These are phyloP conservation scores for Gastracanthus pulcherrimus DNA, from an alignment of 2,888 invertebrate genomes.

Conservation along the genomic window DNA sequence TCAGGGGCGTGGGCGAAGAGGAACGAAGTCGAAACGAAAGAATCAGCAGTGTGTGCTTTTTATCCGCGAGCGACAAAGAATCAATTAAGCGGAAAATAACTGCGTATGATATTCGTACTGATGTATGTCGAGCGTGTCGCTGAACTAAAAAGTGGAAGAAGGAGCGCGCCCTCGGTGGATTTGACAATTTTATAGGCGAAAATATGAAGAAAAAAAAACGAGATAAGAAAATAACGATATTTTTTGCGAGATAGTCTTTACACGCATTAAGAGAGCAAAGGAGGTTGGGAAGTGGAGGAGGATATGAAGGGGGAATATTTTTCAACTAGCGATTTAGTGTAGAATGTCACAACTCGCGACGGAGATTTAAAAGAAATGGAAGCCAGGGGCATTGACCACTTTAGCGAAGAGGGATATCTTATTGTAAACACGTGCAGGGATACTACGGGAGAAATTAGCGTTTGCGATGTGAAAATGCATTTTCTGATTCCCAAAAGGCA, in stretches of 20 bases:
- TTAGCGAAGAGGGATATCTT: constrained; percentile 53
- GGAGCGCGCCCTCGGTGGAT: constrained; percentile 59
- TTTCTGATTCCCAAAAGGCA: constrained; percentile 44
- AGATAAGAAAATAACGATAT: constrained; percentile 64
- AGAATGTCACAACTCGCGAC: constrained; percentile 50
- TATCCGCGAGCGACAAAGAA: constrained; percentile 20
- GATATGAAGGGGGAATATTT: constrained; percentile 66
- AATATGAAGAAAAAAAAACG: constrained; percentile 52
- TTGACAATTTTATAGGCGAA: constrained; percentile 71
- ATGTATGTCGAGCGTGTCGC: constrained; percentile 42
- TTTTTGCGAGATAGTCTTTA: constrained; percentile 74
- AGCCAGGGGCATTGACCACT: constrained; percentile 60
- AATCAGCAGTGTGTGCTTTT: constrained; percentile 9
- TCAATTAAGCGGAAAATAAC: constrained; percentile 19
- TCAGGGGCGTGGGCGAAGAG: constrained; percentile 11
- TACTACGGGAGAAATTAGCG: constrained; percentile 48
- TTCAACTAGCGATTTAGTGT: constrained; percentile 64
- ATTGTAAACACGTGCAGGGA: constrained; percentile 43
- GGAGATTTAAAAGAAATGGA: constrained; percentile 43
- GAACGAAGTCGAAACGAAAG: constrained; percentile 2
- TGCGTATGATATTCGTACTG: constrained; percentile 13
- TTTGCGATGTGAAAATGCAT: constrained; percentile 46
- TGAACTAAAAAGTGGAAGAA: constrained; percentile 44
- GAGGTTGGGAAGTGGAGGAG: background rate
- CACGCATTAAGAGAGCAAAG: constrained; percentile 42